Conservation (phyloP, 92 coral and sea anemone genomes). For the Blastomussa wellsi region DNA sequence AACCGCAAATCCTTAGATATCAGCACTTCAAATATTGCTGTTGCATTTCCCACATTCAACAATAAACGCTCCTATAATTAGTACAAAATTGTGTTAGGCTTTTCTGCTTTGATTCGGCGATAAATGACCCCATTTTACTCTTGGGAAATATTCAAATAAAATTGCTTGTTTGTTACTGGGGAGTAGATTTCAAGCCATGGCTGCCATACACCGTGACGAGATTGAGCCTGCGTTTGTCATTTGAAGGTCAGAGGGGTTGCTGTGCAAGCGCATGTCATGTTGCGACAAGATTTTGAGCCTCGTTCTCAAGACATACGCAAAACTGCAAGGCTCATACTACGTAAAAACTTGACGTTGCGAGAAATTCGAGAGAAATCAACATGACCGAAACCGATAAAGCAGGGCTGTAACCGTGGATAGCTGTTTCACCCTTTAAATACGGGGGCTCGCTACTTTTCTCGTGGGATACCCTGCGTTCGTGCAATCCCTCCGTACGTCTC, state of each 20-base stretch:
- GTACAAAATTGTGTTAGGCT: not conserved
- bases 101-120: not conserved
- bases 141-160: not conserved
- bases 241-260: not conserved
- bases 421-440: no score
- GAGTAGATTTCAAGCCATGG: not conserved
- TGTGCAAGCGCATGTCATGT: not conserved
- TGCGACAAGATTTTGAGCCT: not conserved
- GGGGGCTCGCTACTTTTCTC: no score
- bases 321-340: no score
- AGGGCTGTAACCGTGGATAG: no score
- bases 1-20: constrained; percentile 8
- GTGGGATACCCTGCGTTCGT: no score
- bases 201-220: not conserved
- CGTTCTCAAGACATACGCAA: not conserved
- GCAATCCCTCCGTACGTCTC: no score
- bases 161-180: not conserved
- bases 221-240: not conserved
- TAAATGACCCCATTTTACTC: not conserved
- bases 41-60: not conserved
- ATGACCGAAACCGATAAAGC: no score
- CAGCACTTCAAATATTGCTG: not conserved
- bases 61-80: constrained; percentile 5
- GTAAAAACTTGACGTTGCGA: no score
- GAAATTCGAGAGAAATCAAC: no score